Conservation (phyloP, 1,140 invertebrate species). For the Phocides pigmalion region DNA sequence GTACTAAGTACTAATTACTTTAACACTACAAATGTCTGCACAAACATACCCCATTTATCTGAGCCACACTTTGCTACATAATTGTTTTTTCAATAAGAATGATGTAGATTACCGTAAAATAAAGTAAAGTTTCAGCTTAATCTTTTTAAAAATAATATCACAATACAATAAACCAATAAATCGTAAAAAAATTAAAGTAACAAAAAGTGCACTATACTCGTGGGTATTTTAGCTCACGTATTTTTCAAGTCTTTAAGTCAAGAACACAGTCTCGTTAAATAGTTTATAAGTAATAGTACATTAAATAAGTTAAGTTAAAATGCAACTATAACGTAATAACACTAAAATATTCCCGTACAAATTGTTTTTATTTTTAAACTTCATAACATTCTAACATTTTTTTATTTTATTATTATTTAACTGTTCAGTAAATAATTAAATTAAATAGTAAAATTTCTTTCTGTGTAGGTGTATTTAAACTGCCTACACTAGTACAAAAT, state of each 20-base stretch:
- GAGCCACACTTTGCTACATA: no score
- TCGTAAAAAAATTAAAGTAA: no score
- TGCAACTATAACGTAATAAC: neutral
- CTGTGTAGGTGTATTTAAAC: neutral
- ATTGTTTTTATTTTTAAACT: conserved; percentile 9
- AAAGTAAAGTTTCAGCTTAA: no score
- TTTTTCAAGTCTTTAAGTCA: conserved; percentile 2
- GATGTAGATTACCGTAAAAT: no score
- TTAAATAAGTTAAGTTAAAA: conserved; percentile 7
- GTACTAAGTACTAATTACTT: no score
- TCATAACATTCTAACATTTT: conserved; percentile 3
- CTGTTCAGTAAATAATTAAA: neutral
- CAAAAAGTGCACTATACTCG: no score
- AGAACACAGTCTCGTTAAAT: conserved; percentile 22
- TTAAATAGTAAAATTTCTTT: neutral
- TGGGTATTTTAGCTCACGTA: no score
- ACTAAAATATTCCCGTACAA: neutral
- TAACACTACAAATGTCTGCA: no score
- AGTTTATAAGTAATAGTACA: conserved; percentile 7
- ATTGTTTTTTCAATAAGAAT: no score
- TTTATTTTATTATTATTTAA: conserved; percentile 2
- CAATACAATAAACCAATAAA: no score
- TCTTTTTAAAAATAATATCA: no score
- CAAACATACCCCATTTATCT: no score
- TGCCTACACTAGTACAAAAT: neutral